Base-by-base conservation (phyloP, 2,113 vertebrate genomes). In the Anthoscopus minutus region DNA sequence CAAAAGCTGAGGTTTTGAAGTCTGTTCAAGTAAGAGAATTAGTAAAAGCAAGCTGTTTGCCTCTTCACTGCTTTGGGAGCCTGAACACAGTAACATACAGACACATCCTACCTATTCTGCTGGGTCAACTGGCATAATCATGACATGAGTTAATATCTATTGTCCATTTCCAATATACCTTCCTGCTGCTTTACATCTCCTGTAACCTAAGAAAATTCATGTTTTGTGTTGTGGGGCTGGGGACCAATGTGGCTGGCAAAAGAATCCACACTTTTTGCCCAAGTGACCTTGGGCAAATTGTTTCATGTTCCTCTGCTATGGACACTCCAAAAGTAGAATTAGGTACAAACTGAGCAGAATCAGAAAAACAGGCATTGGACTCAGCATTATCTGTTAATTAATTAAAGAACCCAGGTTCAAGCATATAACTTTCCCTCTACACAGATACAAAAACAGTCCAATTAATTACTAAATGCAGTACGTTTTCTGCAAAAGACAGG, bases 251-350 rank as follows among this genome's bases (percentile, higher is more conserved):
- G 65, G 62, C 60, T 45, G 33, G 65, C 50, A 78, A 84, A 89
- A 86, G 74, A 84, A 93, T 31, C 57, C 54, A 94, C 62, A 35
- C 38, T 27, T 8, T 28, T 89, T 89, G 62, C 91, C 76, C 1
- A 2, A 56, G 50, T 89, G 79, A 95, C 90, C 90, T 95, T 95
- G 93, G 81, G 8, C 79, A 93, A 92, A 91, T 31, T 89, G 81
- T 47, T 95, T 69, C 90, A 84, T 3, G 22, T 48, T 76, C n/a
- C 61, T 33, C 17, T 89, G 58, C 81, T 66, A 94, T n/a, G 84
- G 42, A 42, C 70, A 90, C 17, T 40, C 38, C 40, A 78, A 54
- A 9, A 92, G 70, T 1, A 81, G 72, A 89, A 90, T 19, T 22
- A 87, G 37, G 79, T 48, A 83, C 91, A 96, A 86, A 61, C 10